phyloP scores from a whole-genome alignment of 1,140 invertebrate species.

The Anadara kagoshimensis region DNA sequence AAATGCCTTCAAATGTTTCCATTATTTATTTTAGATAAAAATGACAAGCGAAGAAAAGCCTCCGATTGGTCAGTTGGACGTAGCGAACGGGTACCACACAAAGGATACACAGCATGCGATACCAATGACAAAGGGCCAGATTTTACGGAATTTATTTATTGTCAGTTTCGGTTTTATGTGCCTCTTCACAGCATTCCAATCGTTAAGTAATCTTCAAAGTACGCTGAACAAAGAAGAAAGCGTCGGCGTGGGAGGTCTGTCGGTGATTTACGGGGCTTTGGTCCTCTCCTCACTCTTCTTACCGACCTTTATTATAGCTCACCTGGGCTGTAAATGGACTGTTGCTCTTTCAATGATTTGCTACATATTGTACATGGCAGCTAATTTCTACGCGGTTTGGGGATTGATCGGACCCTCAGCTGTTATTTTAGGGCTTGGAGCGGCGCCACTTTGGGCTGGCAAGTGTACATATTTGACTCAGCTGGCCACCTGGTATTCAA shows the following conservation, averaged over 20 bases:
- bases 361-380: slow-evolving; percentile 93
- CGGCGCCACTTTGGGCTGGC: slow-evolving; percentile 96
- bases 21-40: no score
- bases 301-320: slow-evolving; percentile 79
- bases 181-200: slow-evolving; percentile 68
- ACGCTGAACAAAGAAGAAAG: slow-evolving; percentile 64
- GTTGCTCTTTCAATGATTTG: slow-evolving; percentile 92
- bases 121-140: slow-evolving; percentile 42
- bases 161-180: slow-evolving; percentile 61
- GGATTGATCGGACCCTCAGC: slow-evolving; percentile 93
- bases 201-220: slow-evolving; percentile 65
- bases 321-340: slow-evolving; percentile 95
- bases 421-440: slow-evolving; percentile 87
- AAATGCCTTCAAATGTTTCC: no score
- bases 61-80: no score
- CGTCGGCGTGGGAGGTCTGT: slow-evolving; percentile 74
- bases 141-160: slow-evolving; percentile 64
- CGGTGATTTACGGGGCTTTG: slow-evolving; percentile 89
- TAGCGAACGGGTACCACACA: no score
- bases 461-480: slow-evolving; percentile 96
- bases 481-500: slow-evolving; percentile 81
- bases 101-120: no score
- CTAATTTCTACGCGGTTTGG: slow-evolving; percentile 84
- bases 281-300: slow-evolving; percentile 94
- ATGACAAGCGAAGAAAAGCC: no score